Base-by-base conservation (phyloP, 2,797 vertebrate species). In the Chelonia mydas region DNA sequence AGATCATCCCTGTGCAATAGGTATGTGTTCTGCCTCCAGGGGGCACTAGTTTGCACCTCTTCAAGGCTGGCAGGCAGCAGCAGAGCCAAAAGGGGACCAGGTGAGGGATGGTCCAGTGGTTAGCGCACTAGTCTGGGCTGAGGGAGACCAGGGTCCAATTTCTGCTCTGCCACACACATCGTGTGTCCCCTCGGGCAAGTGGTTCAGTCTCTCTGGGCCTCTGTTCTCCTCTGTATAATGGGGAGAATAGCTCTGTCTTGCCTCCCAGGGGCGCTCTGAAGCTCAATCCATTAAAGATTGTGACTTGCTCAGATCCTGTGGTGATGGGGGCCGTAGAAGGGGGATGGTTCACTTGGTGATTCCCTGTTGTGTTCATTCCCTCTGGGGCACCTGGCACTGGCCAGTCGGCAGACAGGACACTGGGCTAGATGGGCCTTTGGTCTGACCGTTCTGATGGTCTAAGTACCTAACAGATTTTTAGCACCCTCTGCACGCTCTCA, bases 151-250 rank as follows among this genome's bases (percentile, higher is more conserved):
- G n/a, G n/a, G 3, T 37, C 37, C 31, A 55, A n/a, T 12, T 78
- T 31, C 53, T 6, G 9, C 3, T 86, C 3, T 15, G 11, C 33
- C 77, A 23, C 19, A 19, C 25, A 23, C 45, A 25, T 10, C 9
- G 0, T 7, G 7, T 25, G 8, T 59, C 41, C 49, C n/a, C 11
- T 11, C 7, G 16, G n/a, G 45, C 23, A 5, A 19, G 74, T 37
- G 3, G 16, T n/a, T 68, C 45, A n/a, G 2, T 45, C n/a, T 15
- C 23, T 78, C 7, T 9, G 25, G 47, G 74, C 74, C n/a, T 37
- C 57, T 19, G 76, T 23, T 55, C 53, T 33, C 57, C 19, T 25
- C 54, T 23, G n/a, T 17, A 1, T 31, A 45, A 31, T n/a, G 50
- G 65, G 65, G 65, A 45, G 12, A 33, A 37, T 13, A 51, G 53